These are phyloP conservation scores for Pachyramphus minor DNA, from an alignment of 2,113 vertebrate species.

Conservation along the genomic window DNA sequence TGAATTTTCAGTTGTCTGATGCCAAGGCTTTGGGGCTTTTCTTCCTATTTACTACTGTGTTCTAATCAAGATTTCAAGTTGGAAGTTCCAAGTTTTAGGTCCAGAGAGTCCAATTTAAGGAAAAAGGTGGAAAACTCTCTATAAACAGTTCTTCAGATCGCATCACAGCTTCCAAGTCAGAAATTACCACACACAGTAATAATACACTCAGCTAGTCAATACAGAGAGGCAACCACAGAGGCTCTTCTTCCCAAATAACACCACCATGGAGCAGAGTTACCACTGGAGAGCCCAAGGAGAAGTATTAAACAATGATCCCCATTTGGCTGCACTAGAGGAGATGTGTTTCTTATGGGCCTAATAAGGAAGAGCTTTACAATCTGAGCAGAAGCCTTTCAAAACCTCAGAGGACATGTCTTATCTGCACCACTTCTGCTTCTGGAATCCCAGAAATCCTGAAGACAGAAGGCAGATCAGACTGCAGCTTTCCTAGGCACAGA, in stretches of 20 bases:
- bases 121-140: neutral
- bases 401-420: constrained; percentile 14
- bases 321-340: neutral
- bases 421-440: constrained; percentile 15
- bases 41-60: neutral
- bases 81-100: neutral
- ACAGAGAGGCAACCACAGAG: neutral
- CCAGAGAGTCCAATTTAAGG: neutral
- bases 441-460: constrained; percentile 27
- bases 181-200: neutral
- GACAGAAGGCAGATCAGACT: constrained; percentile 1
- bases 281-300: neutral
- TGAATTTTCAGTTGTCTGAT: neutral
- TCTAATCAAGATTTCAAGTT: neutral
- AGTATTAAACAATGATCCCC: neutral
- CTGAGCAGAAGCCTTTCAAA: constrained; percentile 11
- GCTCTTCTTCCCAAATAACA: neutral
- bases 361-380: constrained; percentile 8
- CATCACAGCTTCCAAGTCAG: neutral
- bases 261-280: neutral
- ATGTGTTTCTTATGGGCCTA: constrained; percentile 4
- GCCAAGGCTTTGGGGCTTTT: neutral
- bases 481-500: neutral
- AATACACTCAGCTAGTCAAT: neutral
- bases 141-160: neutral